Base-by-base conservation (phyloP, 2,797 vertebrate genomes). In the Falco cherrug region DNA sequence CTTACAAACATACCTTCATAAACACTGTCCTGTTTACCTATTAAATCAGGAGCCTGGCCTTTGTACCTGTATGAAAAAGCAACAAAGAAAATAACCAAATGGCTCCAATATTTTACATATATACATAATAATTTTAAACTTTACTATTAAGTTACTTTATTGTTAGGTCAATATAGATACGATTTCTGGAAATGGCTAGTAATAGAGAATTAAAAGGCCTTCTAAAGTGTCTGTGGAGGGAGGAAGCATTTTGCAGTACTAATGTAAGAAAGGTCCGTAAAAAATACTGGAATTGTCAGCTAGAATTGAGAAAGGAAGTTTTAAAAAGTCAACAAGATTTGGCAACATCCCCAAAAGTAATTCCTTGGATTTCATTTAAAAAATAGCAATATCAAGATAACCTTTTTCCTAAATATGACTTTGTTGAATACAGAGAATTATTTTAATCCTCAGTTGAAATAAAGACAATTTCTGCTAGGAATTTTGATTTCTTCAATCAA, bases 1-100 rank as follows among this genome's bases (percentile, higher is more conserved):
- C 33, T 92, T 78, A 57, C 94, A 94, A 89, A 93, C 96, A 37
- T 98, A 99, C 99, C 99, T 99, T 99, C 99, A 97, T 99, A 99
- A 33, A 99, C 99, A 77, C 99, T 99, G 97, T 99, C 99, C 96
- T 99, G 99, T 97, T 99, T 99, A 47, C 99, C 99, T 98, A 99
- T 98, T 67, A 99, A 98, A 97, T 99, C 99, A 10, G 99, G 99
- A 94, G 99, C 99, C 94, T 99, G 99, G 21, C 99, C 99, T 95
- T 99, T 99, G 95, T 99, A 99, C 94, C 99, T 99, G 96, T 74
- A 97, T 7, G 95, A 68, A 97, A 80, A 96, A 69, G 89, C 2
- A 84, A 61, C 26, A 64, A 45, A 85, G 13, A 48, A 68, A 78
- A 31, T 21, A 73, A 82, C 8, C 24, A 35, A 67, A 56, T n/a